Percentiles rank a stretch among this genome's conserved stretches.
Conservation (phyloP, 2,888 invertebrate species). For the Zootermopsis nevadensis region DNA sequence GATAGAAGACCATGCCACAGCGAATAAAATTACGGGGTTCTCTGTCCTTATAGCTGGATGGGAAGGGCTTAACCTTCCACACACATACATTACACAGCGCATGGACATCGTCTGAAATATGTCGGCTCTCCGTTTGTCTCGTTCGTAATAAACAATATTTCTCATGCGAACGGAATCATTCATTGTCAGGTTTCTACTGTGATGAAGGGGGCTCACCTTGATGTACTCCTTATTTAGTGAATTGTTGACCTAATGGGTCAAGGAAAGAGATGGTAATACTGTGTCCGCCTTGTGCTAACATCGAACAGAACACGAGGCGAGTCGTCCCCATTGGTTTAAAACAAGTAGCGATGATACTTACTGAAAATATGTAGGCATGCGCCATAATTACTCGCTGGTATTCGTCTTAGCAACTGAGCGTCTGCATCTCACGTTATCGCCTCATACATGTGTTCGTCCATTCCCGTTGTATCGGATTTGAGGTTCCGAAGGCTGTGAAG, state of each 20-base stretch:
- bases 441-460: too few relatives aligned
- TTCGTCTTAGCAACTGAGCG: too few relatives aligned
- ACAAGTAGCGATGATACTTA: too few relatives aligned
- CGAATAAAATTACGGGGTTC: constrained; percentile 25
- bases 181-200: constrained; percentile 18
- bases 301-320: background rate
- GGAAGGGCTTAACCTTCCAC: background rate
- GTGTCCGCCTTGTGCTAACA: background rate
- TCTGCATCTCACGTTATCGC: too few relatives aligned
- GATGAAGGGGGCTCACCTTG: background rate
- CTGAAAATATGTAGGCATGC: too few relatives aligned
- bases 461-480: too few relatives aligned
- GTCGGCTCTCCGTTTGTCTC: background rate
- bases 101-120: background rate
- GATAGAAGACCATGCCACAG: background rate
- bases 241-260: background rate
- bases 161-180: background rate
- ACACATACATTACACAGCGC: background rate
- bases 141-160: background rate
- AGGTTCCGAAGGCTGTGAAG: too few relatives aligned
- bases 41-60: background rate
- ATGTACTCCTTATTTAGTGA: background rate
- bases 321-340: too few relatives aligned
- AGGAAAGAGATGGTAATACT: background rate
- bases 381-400: too few relatives aligned